phyloP scores from a whole-genome alignment of 2,797 vertebrate genomes.

The Sarcophilus harrisii region DNA sequence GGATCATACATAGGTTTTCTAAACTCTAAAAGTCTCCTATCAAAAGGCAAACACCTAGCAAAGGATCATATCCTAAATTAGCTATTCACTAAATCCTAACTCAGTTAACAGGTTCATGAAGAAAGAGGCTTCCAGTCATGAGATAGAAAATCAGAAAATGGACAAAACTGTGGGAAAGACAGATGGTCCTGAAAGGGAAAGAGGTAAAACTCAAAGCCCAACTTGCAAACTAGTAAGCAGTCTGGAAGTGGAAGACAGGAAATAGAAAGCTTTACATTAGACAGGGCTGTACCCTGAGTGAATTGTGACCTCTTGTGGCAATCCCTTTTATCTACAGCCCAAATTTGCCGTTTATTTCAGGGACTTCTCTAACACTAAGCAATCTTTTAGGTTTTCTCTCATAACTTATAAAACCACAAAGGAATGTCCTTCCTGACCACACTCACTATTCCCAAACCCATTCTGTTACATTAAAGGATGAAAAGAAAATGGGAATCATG shows the following conservation, averaged over 20 bases:
- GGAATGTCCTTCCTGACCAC: background rate
- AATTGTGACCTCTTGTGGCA: background rate
- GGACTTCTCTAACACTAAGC: background rate
- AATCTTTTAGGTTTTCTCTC: background rate
- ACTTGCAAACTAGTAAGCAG: background rate
- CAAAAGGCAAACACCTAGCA: background rate
- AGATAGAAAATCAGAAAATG: background rate
- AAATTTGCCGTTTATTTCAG: background rate
- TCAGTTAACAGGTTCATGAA: background rate
- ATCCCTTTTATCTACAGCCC: background rate
- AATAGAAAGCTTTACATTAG: background rate
- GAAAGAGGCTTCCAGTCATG: background rate
- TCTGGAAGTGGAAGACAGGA: background rate
- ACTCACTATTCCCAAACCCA: background rate
- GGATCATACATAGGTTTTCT: background rate
- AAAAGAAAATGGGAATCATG: background rate
- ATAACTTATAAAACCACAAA: background rate
- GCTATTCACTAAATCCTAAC: background rate
- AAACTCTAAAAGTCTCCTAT: background rate
- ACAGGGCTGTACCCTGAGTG: background rate
- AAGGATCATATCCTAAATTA: background rate
- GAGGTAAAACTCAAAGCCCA: background rate
- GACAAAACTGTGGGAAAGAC: background rate
- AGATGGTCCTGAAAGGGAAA: background rate
- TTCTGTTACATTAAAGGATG: background rate